Percentiles rank a stretch among this genome's conserved stretches.
Evolutionary conservation across 2,113 vertebrate genomes (phyloP).

Genomic region (Lasiurus cinereus): DNA sequence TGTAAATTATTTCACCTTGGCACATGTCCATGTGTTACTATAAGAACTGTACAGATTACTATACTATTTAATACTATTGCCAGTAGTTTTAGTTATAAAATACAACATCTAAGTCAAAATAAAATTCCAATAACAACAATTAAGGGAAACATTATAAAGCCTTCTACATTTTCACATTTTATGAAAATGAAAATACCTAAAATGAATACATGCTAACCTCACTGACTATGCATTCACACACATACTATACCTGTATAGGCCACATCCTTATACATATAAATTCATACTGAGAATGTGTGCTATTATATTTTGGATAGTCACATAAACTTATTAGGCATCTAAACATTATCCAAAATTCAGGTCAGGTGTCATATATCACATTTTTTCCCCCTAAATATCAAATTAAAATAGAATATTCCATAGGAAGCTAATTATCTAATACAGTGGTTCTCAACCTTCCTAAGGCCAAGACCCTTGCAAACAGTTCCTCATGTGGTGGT

Average conservation of each 20-base stretch:
- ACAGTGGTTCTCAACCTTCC: too few species aligned
- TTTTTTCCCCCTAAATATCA: conserved; percentile 6
- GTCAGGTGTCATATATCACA: background rate
- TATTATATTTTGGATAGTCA: conserved; percentile 29
- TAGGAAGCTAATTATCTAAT: background rate
- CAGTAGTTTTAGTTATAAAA: conserved; percentile 7
- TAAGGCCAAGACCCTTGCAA: too few species aligned
- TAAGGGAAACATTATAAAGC: conserved; percentile 36
- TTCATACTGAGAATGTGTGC: background rate
- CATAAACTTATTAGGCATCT: background rate
- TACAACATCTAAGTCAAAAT: background rate
- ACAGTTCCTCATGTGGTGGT: too few species aligned
- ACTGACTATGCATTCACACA: background rate
- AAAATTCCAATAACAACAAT: background rate
- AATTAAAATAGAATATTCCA: background rate
- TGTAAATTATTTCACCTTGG: background rate
- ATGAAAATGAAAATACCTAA: conserved; percentile 18
- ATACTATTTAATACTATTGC: background rate
- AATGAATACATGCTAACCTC: background rate
- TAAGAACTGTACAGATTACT: background rate
- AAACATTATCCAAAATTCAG: conserved; percentile 9
- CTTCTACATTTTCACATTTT: background rate
- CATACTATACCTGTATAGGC: background rate
- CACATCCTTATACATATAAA: background rate
- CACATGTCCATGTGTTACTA: background rate